A percentile compares a stretch with the other conserved stretches of the same genome.
These are phyloP conservation scores for Tenualosa ilisha DNA, from an alignment of 2,797 vertebrate species.

Conservation along the genomic window DNA sequence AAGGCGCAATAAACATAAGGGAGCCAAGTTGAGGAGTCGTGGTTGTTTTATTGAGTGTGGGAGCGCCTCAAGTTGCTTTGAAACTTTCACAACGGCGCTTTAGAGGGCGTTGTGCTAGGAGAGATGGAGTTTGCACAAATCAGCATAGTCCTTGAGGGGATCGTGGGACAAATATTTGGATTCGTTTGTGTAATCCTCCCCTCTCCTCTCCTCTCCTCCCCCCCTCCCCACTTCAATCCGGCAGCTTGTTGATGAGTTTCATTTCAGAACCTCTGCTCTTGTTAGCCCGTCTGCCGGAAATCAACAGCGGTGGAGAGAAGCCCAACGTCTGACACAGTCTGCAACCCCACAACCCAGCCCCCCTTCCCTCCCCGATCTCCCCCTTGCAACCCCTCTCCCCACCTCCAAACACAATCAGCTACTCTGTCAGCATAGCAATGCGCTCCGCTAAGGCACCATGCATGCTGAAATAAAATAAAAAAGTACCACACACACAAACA, in stretches of 20 bases:
- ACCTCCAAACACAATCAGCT: neutral
- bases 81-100: conserved; percentile 50
- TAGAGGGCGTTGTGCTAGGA: conserved; percentile 44
- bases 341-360: too few species aligned
- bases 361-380: neutral
- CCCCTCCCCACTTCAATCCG: neutral
- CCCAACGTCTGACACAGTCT: neutral
- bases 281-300: conserved; percentile 37
- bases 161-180: conserved; percentile 52
- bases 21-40: neutral
- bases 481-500: too few species aligned
- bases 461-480: neutral
- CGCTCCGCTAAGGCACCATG: neutral
- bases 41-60: neutral
- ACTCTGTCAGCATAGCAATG: neutral
- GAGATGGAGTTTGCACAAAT: conserved; percentile 46
- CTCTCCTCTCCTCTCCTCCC: conserved; percentile 13
- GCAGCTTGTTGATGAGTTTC: conserved; percentile 52
- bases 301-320: conserved; percentile 26
- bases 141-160: conserved; percentile 46
- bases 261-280: conserved; percentile 37
- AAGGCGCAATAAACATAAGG: neutral
- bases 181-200: conserved; percentile 51
- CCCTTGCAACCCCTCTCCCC: neutral
- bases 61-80: conserved; percentile 29